phyloP scores from a whole-genome alignment of 1,140 invertebrate species.

The Drosophila bipectinata region DNA sequence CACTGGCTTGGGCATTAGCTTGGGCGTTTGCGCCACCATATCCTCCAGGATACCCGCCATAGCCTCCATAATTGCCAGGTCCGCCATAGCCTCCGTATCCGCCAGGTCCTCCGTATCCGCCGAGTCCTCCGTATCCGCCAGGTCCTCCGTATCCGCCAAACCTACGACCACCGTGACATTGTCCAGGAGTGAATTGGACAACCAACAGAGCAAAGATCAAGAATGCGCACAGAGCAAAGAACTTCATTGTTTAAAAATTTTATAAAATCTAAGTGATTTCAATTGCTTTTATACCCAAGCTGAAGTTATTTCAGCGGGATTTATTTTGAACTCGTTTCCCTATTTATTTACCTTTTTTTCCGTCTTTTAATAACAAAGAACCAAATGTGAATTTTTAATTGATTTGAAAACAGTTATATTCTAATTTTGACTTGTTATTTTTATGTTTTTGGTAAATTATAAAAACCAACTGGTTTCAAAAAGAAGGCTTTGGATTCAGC shows the following conservation, averaged over 20 bases:
- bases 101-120: background rate
- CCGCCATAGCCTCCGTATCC: background rate
- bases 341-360: conserved; percentile 3
- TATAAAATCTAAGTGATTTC: conserved; percentile 14
- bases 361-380: background rate
- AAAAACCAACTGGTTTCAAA: conserved; percentile 13
- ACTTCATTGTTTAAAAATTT: conserved; percentile 29
- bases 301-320: background rate
- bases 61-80: too few species aligned
- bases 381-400: conserved; percentile 26
- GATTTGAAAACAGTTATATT: conserved; percentile 14
- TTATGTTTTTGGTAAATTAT: background rate
- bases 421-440: background rate
- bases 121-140: background rate
- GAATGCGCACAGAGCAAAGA: conserved; percentile 12
- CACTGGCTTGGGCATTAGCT: background rate
- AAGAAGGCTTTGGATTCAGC: background rate
- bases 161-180: background rate
- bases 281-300: conserved; percentile 44
- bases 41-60: too few species aligned
- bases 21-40: background rate
- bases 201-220: conserved; percentile 19
- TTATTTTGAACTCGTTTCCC: conserved; percentile 1
- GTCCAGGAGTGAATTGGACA: conserved; percentile 16
- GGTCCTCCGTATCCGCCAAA: background rate